Base-by-base conservation (phyloP, 2,113 vertebrate genomes). In the Pelobates fuscus region DNA sequence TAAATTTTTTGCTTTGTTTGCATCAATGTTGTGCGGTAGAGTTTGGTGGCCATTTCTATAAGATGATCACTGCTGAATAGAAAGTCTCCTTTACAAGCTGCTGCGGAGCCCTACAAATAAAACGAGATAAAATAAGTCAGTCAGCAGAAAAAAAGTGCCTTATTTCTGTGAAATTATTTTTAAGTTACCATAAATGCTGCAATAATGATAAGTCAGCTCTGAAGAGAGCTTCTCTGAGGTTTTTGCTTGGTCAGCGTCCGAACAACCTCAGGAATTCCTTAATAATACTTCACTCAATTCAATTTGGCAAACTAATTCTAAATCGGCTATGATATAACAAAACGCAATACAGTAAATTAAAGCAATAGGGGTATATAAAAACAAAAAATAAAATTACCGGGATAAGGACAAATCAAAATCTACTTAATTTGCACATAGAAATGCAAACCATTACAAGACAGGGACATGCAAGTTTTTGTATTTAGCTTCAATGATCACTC, bases 1-100 rank as follows among this genome's bases (percentile, higher is more conserved):
- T 86, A 89, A 82, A 98, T 91, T 78, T 93, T 93, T 82, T 95
- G 94, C 59, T 91, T 88, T 55, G 92, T 92, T 55, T 92, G 88
- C 77, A 91, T 92, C 80, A 93, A 87, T 1, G 93, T 92, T 0
- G 90, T 92, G 77, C 93, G 93, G 77, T 98, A 94, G 1, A 99
- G 92, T 84, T 99, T 98, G 83, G 97, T 99, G 86, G 96, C 94
- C 84, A 97, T 96, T 85, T 99, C 97, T 71, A 99, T 98, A 73
- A 98, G 91, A 77, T 94, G 96, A 55, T 99, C 94, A 0, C 96
- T 98, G 91, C 94, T 98, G 78, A 99, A 90, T 80, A 99, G 87
- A 84, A 98, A 99, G 80, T 99, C 97, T n/a, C 97, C 97, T 84
- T 99, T 99, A 63, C 89, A 86, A 41, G 97, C 96, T 6, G 96